phyloP scores from a whole-genome alignment of 2,888 invertebrate genomes.

The Calameuta filiformis region DNA sequence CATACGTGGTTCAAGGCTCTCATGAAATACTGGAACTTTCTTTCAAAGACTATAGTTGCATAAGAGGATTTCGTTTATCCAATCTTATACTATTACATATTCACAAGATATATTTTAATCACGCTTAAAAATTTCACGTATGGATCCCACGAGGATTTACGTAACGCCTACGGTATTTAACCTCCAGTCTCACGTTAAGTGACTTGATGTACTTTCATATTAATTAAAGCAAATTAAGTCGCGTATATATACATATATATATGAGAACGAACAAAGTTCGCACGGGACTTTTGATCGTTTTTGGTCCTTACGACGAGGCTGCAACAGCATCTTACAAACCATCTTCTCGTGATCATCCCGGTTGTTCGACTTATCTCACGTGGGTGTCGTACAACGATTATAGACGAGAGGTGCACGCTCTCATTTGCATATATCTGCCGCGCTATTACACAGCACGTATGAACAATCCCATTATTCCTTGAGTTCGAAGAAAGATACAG shows the following conservation, averaged over 20 bases:
- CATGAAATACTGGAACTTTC: not conserved
- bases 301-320: not conserved
- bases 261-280: not conserved
- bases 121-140: not conserved
- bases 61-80: not conserved
- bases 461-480: slow-evolving; percentile 41
- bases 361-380: slow-evolving; percentile 17
- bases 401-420: slow-evolving; percentile 12
- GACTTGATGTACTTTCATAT: not conserved
- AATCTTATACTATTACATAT: not conserved
- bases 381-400: slow-evolving; percentile 1
- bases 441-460: slow-evolving; percentile 29
- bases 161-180: not conserved
- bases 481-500: slow-evolving; percentile 29
- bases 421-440: slow-evolving; percentile 2
- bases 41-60: not conserved
- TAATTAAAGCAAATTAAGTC: not conserved
- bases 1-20: not conserved
- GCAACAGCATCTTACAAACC: not conserved
- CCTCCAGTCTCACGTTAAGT: not conserved
- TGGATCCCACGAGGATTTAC: not conserved
- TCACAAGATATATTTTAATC: not conserved
- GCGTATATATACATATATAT: too few relatives aligned
- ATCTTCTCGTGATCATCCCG: slow-evolving; percentile 16
- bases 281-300: not conserved